Evolutionary conservation across 2,113 vertebrate species (phyloP).

Genomic region (Danio rerio): DNA sequence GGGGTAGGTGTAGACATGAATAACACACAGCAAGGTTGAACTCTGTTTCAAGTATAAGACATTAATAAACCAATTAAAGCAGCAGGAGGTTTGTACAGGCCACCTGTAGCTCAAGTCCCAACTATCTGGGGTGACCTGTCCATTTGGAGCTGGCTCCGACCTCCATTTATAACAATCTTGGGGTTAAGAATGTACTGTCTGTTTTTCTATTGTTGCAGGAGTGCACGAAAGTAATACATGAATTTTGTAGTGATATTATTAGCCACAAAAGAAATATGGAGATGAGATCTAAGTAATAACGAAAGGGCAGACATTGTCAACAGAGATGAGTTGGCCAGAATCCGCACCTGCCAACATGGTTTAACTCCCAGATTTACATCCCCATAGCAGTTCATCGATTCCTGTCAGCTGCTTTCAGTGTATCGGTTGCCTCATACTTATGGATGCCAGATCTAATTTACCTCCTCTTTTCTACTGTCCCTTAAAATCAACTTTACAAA

Average conservation of each 20-base stretch:
- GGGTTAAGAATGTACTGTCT: too few species aligned
- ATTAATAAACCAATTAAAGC: too few species aligned
- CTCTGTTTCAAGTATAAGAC: too few species aligned
- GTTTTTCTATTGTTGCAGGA: not conserved
- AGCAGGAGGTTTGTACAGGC: too few species aligned
- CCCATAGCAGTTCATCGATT: constrained; percentile 39
- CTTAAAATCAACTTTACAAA: constrained; percentile 1
- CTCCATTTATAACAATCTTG: too few species aligned
- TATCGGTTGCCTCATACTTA: not conserved
- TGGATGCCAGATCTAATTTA: not conserved
- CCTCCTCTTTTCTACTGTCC: not conserved
- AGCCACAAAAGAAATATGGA: constrained; percentile 4
- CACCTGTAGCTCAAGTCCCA: too few species aligned
- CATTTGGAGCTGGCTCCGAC: too few species aligned
- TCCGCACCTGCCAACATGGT: constrained; percentile 45
- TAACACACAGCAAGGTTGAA: too few species aligned
- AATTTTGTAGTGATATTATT: not conserved
- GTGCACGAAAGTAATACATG: not conserved
- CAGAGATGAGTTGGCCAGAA: constrained; percentile 55
- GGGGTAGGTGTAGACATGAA: too few species aligned
- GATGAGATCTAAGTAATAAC: constrained; percentile 1
- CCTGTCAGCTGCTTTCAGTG: constrained; percentile 25
- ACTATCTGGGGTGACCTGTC: too few species aligned
- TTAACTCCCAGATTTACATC: constrained; percentile 57
- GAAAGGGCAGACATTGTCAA: constrained; percentile 51